Evolutionary conservation across 2,888 invertebrate species (phyloP), one percentile per base, ranked within the genome.

Genomic region (Liopterus haemorrhoidalis): DNA sequence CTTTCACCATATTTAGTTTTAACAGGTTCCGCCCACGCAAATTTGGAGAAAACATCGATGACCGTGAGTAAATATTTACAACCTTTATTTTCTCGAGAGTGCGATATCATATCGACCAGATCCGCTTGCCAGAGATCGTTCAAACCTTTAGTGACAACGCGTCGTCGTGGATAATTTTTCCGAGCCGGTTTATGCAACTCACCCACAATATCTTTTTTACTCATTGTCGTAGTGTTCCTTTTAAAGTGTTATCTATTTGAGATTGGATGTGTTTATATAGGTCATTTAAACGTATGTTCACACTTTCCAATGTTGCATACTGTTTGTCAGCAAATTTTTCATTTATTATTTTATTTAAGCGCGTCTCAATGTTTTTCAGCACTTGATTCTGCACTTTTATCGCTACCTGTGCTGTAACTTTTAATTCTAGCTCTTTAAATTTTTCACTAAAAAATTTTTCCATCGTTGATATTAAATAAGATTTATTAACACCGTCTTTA

Each of bases 121-220:
- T 70, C 68, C 15, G 61, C 62, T 59, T 69, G 69, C 67, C 63
- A 67, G 11, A 66, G 54, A 50, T 69, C 65, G 55, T 67, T 60
- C 4, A 68, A 52, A 31, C 59, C 64, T 49, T 61, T 61, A 27
- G 63, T 54, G 14, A 63, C 54, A 20, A 63, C 61, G 35, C 50
- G 41, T 30, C 65, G 52, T 18, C 63, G 51, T 20, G 50, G 52
- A 56, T 63, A 65, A 55, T 67, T 66, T 48, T 51, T 54, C 31
- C 66, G 52, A 21, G 60, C 64, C 15, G 59, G 55, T 54, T 56
- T 63, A 56, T 68, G 66, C 5, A 68, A 48, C 50, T 68, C 66
- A 38, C 48, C 25, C 6, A 53, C 46, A 12, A 51, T 16, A 42
- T 49, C 31, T 37, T 25, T 9, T 27, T 49, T 51, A 12, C 16